phyloP scores from a whole-genome alignment of 2,113 vertebrate genomes.

The Alectura lathami region DNA sequence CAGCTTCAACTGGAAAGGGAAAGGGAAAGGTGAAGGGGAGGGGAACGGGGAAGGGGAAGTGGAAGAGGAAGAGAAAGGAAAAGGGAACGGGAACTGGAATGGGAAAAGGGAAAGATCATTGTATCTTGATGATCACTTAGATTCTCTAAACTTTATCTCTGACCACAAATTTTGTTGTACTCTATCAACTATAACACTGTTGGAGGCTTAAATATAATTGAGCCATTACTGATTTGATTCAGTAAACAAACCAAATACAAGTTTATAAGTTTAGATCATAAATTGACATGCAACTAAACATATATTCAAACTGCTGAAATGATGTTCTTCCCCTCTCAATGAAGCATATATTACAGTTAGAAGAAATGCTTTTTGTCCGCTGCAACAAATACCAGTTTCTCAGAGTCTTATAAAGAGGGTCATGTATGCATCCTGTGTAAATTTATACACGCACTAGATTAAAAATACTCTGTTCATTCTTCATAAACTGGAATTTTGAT shows the following conservation, averaged over 20 bases:
- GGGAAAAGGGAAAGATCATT: neutral
- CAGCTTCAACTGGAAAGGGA: neutral
- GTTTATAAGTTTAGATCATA: neutral
- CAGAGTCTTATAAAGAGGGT: neutral
- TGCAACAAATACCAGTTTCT: neutral
- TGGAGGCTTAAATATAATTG: neutral
- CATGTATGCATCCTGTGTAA: neutral
- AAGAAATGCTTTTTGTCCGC: neutral
- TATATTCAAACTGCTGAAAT: neutral
- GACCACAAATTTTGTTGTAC: neutral
- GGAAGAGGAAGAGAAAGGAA: neutral
- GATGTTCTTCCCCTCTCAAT: neutral
- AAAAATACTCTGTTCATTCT: too few relatives aligned
- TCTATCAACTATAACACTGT: neutral
- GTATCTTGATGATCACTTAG: neutral
- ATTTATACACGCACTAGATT: neutral
- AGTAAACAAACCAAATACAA: neutral
- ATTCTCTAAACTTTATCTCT: neutral
- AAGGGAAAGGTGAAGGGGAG: neutral
- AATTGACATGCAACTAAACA: neutral
- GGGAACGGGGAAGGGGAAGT: neutral
- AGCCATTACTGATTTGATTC: neutral
- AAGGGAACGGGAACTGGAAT: neutral
- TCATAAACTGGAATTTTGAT: too few relatives aligned
- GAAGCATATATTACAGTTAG: neutral